Evolutionary conservation across 2,888 invertebrate species (phyloP), one percentile per base, ranked within the genome.

Genomic region (Lithosia quadra): DNA sequence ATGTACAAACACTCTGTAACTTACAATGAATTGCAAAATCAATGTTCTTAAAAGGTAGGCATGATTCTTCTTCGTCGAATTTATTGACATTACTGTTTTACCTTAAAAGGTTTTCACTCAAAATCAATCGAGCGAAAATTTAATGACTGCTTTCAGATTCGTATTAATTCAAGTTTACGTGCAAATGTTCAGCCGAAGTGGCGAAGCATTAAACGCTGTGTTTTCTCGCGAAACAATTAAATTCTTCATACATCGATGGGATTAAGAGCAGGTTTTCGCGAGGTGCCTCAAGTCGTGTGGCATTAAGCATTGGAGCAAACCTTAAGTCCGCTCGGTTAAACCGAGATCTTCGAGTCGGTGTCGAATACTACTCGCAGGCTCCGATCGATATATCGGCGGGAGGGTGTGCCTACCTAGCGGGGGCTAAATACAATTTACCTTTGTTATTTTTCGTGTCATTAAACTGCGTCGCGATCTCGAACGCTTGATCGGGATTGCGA

Each of bases 381-480:
- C 81, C 82, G 87, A 90, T 94, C 93, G 89, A 93, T 94, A 92
- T 90, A 89, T 89, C 85, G 85, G 86, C 86, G 82, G 81, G 85
- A 86, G 90, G 89, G 88, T 85, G 88, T 88, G 90, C 91, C 91
- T 91, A 91, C 91, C 88, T 90, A 90, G 86, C 86, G 88, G 88
- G 85, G 90, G 91, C 91, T 94, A 92, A 94, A 94, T 94, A 94
- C 94, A 95, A 95, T 95, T 95, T 94, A 94, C 95, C 94, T 94
- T 94, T 94, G 95, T 95, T 95, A 95, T 95, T 95, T 95, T 94
- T 95, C 95, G 94, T 94, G 93, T 95, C 95, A 95, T 95, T 95
- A 94, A 95, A 94, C 93, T 94, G 92, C 93, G 94, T 93, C 91
- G 93, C 92, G 93, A 94, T 94, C 93, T 90, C 90, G 90, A 92